Evolutionary conservation across 2,113 vertebrate species (phyloP).

Genomic region (Brachypodius melanocephalos): DNA sequence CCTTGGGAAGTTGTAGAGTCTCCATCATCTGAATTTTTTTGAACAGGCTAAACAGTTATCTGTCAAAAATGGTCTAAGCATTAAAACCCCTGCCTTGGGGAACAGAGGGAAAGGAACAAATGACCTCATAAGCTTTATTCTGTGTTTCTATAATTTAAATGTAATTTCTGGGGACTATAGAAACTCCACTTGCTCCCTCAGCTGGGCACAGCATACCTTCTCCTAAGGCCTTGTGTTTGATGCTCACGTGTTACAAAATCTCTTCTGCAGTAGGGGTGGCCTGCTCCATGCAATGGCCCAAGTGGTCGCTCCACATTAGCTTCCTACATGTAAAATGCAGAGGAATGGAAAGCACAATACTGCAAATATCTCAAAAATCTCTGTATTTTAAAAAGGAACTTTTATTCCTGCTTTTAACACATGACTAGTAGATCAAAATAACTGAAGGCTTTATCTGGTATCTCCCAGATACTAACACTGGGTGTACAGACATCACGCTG

Average conservation of each 20-base stretch:
- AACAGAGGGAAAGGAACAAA: background rate
- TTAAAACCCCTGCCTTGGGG: background rate
- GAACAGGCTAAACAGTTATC: background rate
- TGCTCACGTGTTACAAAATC: background rate
- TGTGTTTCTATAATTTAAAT: background rate
- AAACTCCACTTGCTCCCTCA: background rate
- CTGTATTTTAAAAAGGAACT: background rate
- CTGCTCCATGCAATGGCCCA: background rate
- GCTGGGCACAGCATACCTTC: background rate
- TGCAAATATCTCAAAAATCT: background rate
- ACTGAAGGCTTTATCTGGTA: background rate
- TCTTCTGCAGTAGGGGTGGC: background rate
- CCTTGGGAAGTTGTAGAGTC: background rate
- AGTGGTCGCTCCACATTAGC: background rate
- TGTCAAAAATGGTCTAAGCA: background rate
- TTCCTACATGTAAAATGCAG: background rate
- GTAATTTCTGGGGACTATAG: background rate
- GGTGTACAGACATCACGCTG: background rate
- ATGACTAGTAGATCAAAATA: constrained; percentile 7
- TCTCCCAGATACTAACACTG: constrained; percentile 27
- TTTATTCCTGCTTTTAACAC: background rate
- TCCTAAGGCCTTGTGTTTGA: background rate
- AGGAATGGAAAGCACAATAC: background rate
- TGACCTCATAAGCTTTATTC: background rate
- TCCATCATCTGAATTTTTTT: background rate